Base-by-base conservation (phyloP, 2,797 vertebrate genomes). In the Myoxocephalus aenaeus region DNA sequence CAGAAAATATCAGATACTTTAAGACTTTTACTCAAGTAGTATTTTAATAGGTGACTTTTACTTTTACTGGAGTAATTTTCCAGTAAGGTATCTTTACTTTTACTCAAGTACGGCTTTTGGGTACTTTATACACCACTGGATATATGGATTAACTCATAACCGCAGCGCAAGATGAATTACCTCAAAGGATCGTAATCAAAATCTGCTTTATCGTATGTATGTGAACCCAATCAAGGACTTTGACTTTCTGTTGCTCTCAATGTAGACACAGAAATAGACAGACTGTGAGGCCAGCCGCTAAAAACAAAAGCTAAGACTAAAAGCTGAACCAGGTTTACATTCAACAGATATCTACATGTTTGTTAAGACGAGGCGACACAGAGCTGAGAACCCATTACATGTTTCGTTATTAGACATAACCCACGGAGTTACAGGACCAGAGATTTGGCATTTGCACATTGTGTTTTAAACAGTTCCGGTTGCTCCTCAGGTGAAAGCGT, bases 131-230 rank as follows among this genome's bases (percentile, higher is more conserved):
- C n/a, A n/a, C n/a, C n/a, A n/a, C n/a, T 70, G 51, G 40, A 51
- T 51, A 69, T 48, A 38, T 8, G 20, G 20, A 25, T 58, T 69
- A 73, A 78, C 22, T 68, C 75, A 15, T 13, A 67, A 44, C 25
- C 17, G 6, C 17, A 10, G n/a, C 27, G 29, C 17, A 29, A 63
- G 3, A 57, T 18, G 17, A 40, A 38, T 36, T 54, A 38, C 63
- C 7, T 12, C 57, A 53, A 36, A 51, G 36, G 20, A n/a, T 58
- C 56, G 20, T 1, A 20, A 53, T 53, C n/a, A 54, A 0, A 61
- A 61, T 61, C 36, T 15, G 12, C n/a, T 38, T 61, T 38, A 22
- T n/a, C n/a, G 32, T 2, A 61, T 14, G 58, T n/a, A n/a, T 36
- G 32, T n/a, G 1, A 59, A 58, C 29, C 20, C 32, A 32, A 29